phyloP scores from a whole-genome alignment of 2,888 invertebrate species.

The Macrophya alboannulata region DNA sequence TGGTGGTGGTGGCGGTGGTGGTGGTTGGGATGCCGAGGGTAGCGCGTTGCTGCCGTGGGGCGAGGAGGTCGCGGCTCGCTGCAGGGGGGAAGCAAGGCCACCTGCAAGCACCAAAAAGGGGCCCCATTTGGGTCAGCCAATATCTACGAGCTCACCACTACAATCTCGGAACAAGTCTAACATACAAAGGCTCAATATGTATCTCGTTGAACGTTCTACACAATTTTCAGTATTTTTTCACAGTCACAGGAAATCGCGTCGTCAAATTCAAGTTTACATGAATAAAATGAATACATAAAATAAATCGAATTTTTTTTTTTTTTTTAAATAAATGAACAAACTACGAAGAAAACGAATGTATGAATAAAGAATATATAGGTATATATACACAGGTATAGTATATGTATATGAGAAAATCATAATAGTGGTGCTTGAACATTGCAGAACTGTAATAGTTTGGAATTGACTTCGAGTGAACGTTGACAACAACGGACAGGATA shows the following conservation, averaged over 20 bases:
- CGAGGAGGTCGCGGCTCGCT: slow-evolving; percentile 79
- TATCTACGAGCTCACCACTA: slow-evolving; percentile 49
- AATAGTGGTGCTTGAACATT: slow-evolving; percentile 33
- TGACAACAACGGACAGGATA: slow-evolving; percentile 49
- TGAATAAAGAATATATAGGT: not conserved
- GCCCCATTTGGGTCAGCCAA: slow-evolving; percentile 57
- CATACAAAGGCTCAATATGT: slow-evolving; percentile 14
- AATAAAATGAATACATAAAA: not conserved
- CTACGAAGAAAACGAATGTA: not conserved
- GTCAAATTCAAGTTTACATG: not conserved
- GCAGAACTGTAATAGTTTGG: slow-evolving; percentile 42
- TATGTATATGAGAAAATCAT: slow-evolving; percentile 9
- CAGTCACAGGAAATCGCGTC: not conserved
- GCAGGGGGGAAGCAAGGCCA: slow-evolving; percentile 80
- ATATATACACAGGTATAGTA: not conserved
- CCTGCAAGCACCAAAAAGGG: slow-evolving; percentile 79
- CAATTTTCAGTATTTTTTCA: not conserved
- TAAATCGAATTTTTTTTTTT: not conserved
- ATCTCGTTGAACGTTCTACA: not conserved
- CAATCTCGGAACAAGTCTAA: slow-evolving; percentile 45
- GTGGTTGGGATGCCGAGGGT: slow-evolving; percentile 73
- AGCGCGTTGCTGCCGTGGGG: slow-evolving; percentile 75
- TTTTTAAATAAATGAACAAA: not conserved
- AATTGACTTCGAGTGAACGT: slow-evolving; percentile 47
- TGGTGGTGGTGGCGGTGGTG: slow-evolving; percentile 71